phyloP scores from a whole-genome alignment of 1,140 invertebrate species.

The Mycetomoellerius zeteki region DNA sequence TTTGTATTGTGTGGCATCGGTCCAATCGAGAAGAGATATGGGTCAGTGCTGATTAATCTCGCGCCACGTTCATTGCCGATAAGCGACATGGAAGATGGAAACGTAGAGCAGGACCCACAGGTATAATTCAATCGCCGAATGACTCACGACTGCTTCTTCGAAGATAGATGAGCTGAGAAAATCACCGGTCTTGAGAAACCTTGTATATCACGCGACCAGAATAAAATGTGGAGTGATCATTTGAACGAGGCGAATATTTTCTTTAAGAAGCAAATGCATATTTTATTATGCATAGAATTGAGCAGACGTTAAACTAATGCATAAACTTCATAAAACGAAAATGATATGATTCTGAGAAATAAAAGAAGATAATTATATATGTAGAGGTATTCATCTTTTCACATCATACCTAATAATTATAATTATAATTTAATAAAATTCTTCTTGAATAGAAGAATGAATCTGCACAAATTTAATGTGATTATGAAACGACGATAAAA shows the following conservation, averaged over 20 bases:
- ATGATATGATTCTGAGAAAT: neutral
- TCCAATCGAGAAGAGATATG: conserved; percentile 63
- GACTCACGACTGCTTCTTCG: conserved; percentile 32
- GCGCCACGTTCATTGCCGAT: conserved; percentile 40
- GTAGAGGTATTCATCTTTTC: neutral
- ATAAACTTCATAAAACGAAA: neutral
- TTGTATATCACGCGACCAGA: conserved; percentile 13
- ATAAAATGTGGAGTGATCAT: conserved; percentile 31
- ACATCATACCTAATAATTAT: neutral
- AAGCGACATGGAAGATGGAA: conserved; percentile 44
- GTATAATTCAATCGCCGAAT: conserved; percentile 53
- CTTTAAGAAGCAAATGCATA: neutral
- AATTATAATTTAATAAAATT: too few species aligned
- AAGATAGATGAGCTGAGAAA: conserved; percentile 36
- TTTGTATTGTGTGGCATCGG: conserved; percentile 42
- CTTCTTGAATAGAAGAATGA: conserved; percentile 17
- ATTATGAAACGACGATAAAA: conserved; percentile 11
- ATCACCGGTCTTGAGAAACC: conserved; percentile 8
- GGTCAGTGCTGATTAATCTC: conserved; percentile 60
- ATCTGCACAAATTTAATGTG: conserved; percentile 9
- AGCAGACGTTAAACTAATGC: neutral
- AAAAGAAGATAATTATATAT: neutral
- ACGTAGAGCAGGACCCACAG: neutral
- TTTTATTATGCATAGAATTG: neutral
- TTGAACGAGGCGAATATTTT: neutral